phyloP scores from a whole-genome alignment of 2,113 vertebrate genomes.

The Verasper variegatus region DNA sequence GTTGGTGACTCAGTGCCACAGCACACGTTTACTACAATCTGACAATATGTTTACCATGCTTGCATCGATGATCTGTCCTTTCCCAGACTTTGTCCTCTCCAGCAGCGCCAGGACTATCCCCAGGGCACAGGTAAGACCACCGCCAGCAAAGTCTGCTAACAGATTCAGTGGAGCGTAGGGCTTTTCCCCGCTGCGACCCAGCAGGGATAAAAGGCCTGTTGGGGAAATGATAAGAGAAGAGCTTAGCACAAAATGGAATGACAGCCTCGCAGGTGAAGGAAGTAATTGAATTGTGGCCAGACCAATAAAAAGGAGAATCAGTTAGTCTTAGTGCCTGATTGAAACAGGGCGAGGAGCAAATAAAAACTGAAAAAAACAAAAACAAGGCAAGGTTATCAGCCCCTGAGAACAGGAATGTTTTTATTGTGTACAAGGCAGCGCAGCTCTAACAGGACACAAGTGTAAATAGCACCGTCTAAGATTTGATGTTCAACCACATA shows the following conservation, averaged over 20 bases:
- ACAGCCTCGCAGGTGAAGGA: background rate
- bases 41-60: constrained; percentile 89
- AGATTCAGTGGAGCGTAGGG: constrained; percentile 90
- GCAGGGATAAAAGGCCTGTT: constrained; percentile 90
- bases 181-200: constrained; percentile 88
- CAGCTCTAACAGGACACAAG: background rate
- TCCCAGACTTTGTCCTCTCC: constrained; percentile 89
- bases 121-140: constrained; percentile 88
- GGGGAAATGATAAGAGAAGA: constrained; percentile 1
- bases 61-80: constrained; percentile 92
- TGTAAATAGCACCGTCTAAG: background rate
- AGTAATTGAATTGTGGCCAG: background rate
- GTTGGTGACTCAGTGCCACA: background rate
- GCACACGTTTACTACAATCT: background rate
- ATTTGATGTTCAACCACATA: no score
- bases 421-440: background rate
- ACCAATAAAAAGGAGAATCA: background rate
- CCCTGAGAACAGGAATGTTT: background rate
- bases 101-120: constrained; percentile 90
- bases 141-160: constrained; percentile 94
- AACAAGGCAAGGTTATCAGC: background rate
- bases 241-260: background rate
- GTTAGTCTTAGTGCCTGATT: background rate
- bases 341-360: background rate
- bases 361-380: background rate